Conservation (phyloP, 2,113 vertebrate genomes). For the Centropristis striata region DNA sequence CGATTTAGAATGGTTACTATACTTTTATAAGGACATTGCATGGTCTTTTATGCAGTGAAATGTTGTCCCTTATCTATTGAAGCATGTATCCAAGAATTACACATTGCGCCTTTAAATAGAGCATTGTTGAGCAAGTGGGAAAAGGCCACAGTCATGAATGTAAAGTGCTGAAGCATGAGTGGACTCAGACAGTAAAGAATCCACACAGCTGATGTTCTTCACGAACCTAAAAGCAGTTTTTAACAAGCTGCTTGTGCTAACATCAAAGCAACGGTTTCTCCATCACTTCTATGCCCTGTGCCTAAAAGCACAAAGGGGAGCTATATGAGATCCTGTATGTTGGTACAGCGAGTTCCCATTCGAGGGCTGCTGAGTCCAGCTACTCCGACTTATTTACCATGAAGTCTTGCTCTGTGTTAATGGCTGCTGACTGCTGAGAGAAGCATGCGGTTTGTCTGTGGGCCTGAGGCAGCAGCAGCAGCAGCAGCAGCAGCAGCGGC, state of each 20-base stretch:
- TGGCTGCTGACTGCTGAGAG: conserved; percentile 62
- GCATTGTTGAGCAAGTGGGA: neutral
- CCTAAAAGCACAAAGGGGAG: neutral
- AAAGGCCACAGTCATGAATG: neutral
- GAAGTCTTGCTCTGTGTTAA: conserved; percentile 42
- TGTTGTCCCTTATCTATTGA: too few relatives aligned
- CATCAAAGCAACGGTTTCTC: neutral
- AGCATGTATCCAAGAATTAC: too few relatives aligned
- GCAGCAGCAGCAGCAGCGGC: neutral
- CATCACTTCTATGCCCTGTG: neutral
- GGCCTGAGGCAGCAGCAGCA: conserved; percentile 37
- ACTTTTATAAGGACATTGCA: too few relatives aligned
- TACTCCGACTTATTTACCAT: conserved; percentile 39
- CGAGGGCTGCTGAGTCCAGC: conserved; percentile 19
- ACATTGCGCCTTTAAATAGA: neutral
- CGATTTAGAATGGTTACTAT: too few relatives aligned
- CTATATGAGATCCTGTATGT: conserved; percentile 16
- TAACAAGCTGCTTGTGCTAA: neutral
- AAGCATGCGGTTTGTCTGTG: conserved; percentile 48
- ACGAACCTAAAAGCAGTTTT: neutral
- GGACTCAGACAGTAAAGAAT: neutral
- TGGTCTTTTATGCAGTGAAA: too few relatives aligned
- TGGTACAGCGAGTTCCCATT: conserved; percentile 1
- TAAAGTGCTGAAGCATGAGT: neutral
- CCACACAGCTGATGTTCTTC: neutral